Evolutionary conservation across 2,113 vertebrate species (phyloP).

Genomic region (Brevimyrus niger): DNA sequence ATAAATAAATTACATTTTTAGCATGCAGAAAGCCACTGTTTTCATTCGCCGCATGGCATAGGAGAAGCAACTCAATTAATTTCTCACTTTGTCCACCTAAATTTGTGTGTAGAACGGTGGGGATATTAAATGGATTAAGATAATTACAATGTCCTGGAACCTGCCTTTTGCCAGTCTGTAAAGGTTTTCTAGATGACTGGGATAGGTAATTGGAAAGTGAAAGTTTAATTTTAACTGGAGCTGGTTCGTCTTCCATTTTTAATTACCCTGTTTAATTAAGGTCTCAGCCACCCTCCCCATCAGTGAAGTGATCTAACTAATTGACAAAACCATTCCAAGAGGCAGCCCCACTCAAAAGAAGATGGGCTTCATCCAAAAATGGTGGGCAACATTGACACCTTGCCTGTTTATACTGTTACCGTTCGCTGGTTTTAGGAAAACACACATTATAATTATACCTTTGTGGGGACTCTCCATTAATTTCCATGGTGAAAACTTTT

Average conservation of each 20-base stretch:
- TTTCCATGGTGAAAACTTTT: too few species aligned
- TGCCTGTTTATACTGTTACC: background rate
- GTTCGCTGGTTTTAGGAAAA: background rate
- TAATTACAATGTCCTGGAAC: constrained; percentile 11
- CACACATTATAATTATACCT: background rate
- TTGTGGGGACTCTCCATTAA: too few species aligned
- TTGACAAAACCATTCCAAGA: background rate
- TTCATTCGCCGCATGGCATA: background rate
- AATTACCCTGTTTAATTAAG: constrained; percentile 14
- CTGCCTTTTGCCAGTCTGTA: background rate
- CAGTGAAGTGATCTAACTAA: background rate
- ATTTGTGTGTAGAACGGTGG: background rate
- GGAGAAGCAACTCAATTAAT: constrained; percentile 3
- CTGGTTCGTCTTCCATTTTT: constrained; percentile 8
- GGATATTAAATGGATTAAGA: constrained; percentile 2
- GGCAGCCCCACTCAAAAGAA: background rate
- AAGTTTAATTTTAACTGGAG: constrained; percentile 9
- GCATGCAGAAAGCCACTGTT: background rate
- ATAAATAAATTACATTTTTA: background rate
- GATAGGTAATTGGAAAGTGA: background rate
- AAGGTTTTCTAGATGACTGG: constrained; percentile 6
- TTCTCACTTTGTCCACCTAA: background rate
- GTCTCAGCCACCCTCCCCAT: background rate
- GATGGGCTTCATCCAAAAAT: background rate
- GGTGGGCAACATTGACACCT: background rate